phyloP scores from a whole-genome alignment of 2,113 vertebrate genomes.

The Nothocercus nigrocapillus region DNA sequence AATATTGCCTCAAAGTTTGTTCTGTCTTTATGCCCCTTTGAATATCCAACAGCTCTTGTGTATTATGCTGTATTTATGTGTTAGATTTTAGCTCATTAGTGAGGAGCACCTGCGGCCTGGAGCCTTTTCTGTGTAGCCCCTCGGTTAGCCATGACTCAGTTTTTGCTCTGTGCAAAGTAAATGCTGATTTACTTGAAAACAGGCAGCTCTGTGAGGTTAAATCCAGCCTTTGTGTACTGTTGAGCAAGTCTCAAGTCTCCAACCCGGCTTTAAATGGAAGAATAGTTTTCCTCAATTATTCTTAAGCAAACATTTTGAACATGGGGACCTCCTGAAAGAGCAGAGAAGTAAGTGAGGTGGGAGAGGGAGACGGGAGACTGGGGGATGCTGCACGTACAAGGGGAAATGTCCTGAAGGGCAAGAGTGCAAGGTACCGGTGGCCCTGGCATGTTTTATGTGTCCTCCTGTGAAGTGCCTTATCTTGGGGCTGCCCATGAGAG shows the following conservation, averaged over 20 bases:
- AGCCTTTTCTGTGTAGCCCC: neutral
- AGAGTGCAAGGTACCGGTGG: neutral
- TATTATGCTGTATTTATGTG: neutral
- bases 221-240: neutral
- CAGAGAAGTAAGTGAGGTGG: neutral
- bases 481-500: neutral
- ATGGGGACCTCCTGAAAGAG: neutral
- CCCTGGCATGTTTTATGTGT: neutral
- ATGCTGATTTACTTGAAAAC: neutral
- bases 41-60: neutral
- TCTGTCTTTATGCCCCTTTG: neutral
- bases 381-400: neutral
- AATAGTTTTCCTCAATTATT: neutral
- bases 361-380: neutral
- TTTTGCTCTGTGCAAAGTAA: neutral
- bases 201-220: neutral
- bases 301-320: neutral
- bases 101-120: neutral
- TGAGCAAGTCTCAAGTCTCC: neutral
- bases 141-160: neutral
- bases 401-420: neutral
- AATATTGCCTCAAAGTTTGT: neutral
- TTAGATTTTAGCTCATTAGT: neutral
- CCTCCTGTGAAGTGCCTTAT: fast-evolving
- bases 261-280: neutral